Base-by-base conservation (phyloP, 1,140 invertebrate species). In the Aricia agestis region DNA sequence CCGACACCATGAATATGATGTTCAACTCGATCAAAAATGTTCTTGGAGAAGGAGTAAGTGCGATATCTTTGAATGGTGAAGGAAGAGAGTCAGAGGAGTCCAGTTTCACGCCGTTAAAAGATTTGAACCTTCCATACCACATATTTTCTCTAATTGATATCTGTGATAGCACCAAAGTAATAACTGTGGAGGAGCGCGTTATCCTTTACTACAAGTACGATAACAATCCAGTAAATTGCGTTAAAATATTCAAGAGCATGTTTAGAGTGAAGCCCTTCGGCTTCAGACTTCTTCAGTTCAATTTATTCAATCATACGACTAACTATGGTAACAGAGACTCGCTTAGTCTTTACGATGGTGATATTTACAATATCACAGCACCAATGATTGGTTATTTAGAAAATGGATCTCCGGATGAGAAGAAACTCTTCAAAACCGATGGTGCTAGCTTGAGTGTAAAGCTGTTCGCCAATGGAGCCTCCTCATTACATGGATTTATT, bases 191-290 rank as follows among this genome's bases (percentile, higher is more conserved):
- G 86, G 98, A 99, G 81, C 93, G 98, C 70, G 94, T 99, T 6
- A 84, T 99, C 3, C 77, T 99, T 1, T 99, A 99, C 86, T 99
- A 98, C 87, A 99, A 99, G 86, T 99, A 99, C 78, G 97, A 99
- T 76, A 98, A 98, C 79, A 95, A 96, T 88, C 96, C 98, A 0
- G 96, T 99, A 0, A 99, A 99, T 86, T 99, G 99, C 87, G 97
- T 99, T 0, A 99, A 99, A 91, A 98, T 99, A 77, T 99, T 99
- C 79, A 96, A 95, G 58, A 97, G 96, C 76, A 93, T 94, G 58
- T 96, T 95, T 72, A 93, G 95, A 79, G 94, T 96, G 0, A 98
- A 98, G 84, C 96, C 96, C 7, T 95, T 98, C 82, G 97, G 97
- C 18, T 97, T 98, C 79, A 94, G 97, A 69, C 92, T 99, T 19